Evolutionary conservation across 2,888 invertebrate genomes (phyloP).

Genomic region (Lycocerus yunnanus): DNA sequence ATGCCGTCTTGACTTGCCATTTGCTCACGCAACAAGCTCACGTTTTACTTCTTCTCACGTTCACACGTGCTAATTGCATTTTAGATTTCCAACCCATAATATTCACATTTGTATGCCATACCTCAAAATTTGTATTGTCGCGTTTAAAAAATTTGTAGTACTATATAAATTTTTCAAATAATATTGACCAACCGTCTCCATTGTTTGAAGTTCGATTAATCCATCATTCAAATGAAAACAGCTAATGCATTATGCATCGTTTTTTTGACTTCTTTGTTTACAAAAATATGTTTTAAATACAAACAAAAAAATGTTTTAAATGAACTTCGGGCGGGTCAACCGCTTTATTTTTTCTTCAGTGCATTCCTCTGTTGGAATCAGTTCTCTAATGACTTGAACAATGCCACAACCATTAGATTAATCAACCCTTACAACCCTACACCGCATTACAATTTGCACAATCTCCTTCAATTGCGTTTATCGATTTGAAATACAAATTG

Average conservation of each 20-base stretch:
- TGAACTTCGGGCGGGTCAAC: no score
- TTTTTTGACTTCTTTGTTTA: not conserved
- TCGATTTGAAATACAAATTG: conserved; percentile 18
- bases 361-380: not conserved
- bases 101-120: conserved; percentile 13
- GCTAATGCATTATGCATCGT: not conserved
- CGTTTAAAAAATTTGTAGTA: no score
- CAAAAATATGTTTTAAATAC: not conserved
- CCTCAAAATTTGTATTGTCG: not conserved
- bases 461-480: conserved; percentile 10
- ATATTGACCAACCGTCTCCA: not conserved
- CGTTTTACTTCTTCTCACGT: conserved; percentile 39
- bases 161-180: no score
- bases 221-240: not conserved
- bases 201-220: not conserved
- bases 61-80: conserved; percentile 39
- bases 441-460: conserved; percentile 7
- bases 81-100: conserved; percentile 13
- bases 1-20: conserved; percentile 17
- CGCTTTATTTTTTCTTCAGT: not conserved
- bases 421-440: conserved; percentile 1
- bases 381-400: not conserved
- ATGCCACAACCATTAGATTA: not conserved
- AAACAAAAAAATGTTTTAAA: not conserved
- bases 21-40: conserved; percentile 37